Evolutionary conservation across 2,113 vertebrate species (phyloP).

Genomic region (Pomatostomus ruficeps): DNA sequence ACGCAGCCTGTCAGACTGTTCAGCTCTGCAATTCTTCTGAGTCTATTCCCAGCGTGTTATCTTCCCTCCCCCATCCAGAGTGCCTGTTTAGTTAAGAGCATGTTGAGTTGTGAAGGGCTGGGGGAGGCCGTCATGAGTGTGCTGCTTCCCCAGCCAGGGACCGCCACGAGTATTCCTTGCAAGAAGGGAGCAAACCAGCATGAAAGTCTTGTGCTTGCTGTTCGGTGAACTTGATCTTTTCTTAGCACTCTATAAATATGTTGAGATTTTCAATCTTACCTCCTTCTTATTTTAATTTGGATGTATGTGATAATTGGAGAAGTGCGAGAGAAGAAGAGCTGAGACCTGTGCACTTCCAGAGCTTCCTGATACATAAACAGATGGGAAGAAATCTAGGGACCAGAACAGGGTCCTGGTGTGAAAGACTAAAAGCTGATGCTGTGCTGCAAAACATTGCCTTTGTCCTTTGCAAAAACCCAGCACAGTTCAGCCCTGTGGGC

Average conservation of each 20-base stretch:
- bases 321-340: neutral
- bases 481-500: neutral
- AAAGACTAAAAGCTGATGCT: neutral
- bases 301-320: too few relatives aligned
- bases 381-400: neutral
- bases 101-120: neutral
- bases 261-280: neutral
- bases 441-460: neutral
- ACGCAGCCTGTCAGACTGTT: neutral
- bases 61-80: neutral
- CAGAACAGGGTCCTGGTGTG: neutral
- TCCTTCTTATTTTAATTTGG: neutral
- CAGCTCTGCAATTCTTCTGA: neutral
- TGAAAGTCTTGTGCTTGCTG: neutral
- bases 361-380: neutral
- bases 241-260: neutral
- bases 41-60: fast-evolving
- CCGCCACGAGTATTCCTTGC: neutral
- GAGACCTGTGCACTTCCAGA: neutral
- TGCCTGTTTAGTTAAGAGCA: neutral
- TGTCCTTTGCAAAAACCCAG: neutral
- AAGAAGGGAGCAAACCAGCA: neutral
- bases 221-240: neutral
- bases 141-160: neutral
- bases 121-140: fast-evolving